A percentile compares a stretch with the other conserved stretches of the same genome.
Evolutionary conservation across 1,140 invertebrate species (phyloP).

Genomic region (Stratiolaelaps scimitus): DNA sequence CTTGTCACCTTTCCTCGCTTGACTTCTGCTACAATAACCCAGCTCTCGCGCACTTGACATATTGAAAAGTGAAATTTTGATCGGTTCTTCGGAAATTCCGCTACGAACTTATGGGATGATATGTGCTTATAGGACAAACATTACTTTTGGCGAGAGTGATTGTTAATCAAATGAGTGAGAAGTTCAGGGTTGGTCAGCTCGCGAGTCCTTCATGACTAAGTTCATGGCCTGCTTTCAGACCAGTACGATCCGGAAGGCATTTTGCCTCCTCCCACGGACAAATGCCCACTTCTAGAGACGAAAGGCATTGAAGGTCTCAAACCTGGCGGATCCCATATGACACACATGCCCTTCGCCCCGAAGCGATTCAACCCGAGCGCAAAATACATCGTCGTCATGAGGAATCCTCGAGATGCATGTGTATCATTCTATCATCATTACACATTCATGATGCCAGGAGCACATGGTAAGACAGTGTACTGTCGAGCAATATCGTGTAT

Average conservation of each 20-base stretch:
- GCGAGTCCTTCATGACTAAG: no score
- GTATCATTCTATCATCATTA: constrained; percentile 45
- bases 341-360: neutral
- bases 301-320: neutral
- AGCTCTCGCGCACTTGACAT: no score
- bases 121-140: no score
- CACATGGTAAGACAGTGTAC: neutral
- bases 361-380: constrained; percentile 1
- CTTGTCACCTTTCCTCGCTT: no score
- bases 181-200: no score
- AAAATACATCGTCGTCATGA: constrained; percentile 40
- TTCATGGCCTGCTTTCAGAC: neutral
- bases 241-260: neutral
- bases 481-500: no score
- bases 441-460: constrained; percentile 36
- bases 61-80: no score
- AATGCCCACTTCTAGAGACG: neutral
- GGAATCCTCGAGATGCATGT: constrained; percentile 45
- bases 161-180: no score
- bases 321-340: neutral
- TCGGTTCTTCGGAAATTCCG: no score
- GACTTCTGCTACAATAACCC: no score
- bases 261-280: neutral
- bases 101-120: no score
- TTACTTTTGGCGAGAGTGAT: no score